Base-by-base conservation (phyloP, 2,888 invertebrate species). In the Proisotoma minuta region DNA sequence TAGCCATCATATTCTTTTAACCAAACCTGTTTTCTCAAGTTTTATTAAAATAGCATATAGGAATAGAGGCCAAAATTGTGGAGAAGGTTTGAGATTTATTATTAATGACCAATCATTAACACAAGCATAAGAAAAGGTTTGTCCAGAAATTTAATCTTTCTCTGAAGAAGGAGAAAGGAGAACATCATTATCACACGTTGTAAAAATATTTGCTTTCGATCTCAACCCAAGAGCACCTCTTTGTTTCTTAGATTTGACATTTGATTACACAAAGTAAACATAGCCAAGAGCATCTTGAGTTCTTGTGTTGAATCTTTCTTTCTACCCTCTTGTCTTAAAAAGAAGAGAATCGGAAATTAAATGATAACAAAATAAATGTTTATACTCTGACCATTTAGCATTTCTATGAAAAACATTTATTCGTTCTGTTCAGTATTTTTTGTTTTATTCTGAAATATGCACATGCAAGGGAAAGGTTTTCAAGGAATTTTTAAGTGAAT, bases 201-300 rank as follows among this genome's bases (percentile, higher is more conserved):
- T 49, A 22, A 49, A 49, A 49, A 49, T 49, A 49, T 49, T 49
- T 49, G 20, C 23, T 22, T 22, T 49, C 49, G 23, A 49, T 49
- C 49, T 49, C n/a, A 34, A 15, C 34, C 22, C 3, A 5, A 3
- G 15, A 18, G 5, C 22, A 4, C 49, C 23, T 24, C 5, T 47
- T 47, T 8, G 5, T 49, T 49, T 15, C 49, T 49, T 23, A 18
- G 24, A 23, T 22, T 49, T 23, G 20, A 22, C 49, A 49, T 49
- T 23, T 22, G 20, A 49, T 49, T 49, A 5, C 49, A 4, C 23
- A 20, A 49, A 49, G 23, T 4, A 49, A 49, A 49, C 49, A 49
- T 15, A 4, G 8, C 49, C 49, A 15, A 34, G 34, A 34, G 34
- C 34, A 34, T 34, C 34, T 34, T 34, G 34, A 34, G 34, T 34